Evolutionary conservation across 2,797 vertebrate species (phyloP).

Genomic region (Molossus molossus): DNA sequence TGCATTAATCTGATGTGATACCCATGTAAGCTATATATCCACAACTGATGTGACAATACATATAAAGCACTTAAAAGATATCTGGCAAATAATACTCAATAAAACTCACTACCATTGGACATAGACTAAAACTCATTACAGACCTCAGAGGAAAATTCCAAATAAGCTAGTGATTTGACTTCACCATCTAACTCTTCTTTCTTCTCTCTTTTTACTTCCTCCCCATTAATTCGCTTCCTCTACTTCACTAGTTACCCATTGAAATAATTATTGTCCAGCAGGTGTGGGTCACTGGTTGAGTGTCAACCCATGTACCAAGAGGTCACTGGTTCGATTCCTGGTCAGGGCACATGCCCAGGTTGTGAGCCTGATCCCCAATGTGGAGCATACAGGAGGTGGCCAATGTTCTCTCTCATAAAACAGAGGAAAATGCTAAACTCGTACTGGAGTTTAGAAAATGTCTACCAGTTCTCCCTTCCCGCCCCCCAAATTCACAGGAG

Average conservation of each 20-base stretch:
- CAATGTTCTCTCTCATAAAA: neutral
- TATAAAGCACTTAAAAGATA: neutral
- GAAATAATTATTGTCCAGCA: neutral
- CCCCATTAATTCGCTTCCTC: neutral
- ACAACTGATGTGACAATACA: neutral
- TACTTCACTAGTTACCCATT: neutral
- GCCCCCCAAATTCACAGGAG: neutral
- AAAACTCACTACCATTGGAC: neutral
- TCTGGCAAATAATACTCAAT: neutral
- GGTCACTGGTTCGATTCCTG: no score
- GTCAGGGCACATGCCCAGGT: no score
- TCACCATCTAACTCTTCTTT: neutral
- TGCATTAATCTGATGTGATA: neutral
- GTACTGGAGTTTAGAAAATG: neutral
- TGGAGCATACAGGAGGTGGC: no score
- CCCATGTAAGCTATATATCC: neutral
- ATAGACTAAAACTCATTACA: neutral
- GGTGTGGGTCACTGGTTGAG: no score
- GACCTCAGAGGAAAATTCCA: neutral
- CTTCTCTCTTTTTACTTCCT: neutral
- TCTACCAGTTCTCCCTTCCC: neutral
- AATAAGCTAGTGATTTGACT: neutral
- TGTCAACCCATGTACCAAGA: no score
- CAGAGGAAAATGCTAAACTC: neutral
- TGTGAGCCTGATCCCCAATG: no score